Percentiles rank a stretch among this genome's conserved stretches.
Conservation (phyloP, 2,113 vertebrate species). For the Spea bombifrons region DNA sequence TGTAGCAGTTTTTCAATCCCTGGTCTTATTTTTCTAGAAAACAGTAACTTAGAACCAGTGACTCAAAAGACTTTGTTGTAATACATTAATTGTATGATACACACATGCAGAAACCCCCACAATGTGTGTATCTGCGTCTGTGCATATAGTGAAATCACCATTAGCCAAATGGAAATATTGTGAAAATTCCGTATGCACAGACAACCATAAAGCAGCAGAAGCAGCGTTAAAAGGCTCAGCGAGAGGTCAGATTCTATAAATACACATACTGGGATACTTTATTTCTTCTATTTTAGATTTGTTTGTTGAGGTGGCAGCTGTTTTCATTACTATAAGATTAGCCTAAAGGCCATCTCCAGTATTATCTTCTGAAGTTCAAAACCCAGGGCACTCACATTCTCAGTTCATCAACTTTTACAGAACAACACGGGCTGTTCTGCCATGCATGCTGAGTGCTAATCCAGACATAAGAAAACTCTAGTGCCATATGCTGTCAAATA, state of each 20-base stretch:
- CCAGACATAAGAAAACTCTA: conserved; percentile 25
- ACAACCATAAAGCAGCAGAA: neutral
- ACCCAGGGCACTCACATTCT: conserved; percentile 40
- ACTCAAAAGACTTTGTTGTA: too few relatives aligned
- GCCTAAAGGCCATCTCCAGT: conserved; percentile 47
- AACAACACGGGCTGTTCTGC: conserved; percentile 42
- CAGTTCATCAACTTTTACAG: conserved; percentile 42
- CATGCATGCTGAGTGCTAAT: conserved; percentile 41
- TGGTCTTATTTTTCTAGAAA: too few relatives aligned
- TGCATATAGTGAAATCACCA: neutral
- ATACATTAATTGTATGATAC: too few relatives aligned
- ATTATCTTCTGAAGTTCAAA: conserved; percentile 46
- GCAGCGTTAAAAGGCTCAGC: conserved; percentile 26
- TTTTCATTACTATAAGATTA: conserved; percentile 48
- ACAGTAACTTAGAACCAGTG: too few relatives aligned
- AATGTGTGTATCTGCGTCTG: too few relatives aligned
- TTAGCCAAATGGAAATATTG: neutral
- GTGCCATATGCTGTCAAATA: conserved; percentile 35
- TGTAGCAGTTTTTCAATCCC: too few relatives aligned
- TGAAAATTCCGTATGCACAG: neutral
- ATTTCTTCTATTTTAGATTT: conserved; percentile 36
- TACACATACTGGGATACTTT: conserved; percentile 17
- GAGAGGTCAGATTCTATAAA: conserved; percentile 18
- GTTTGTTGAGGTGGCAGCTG: conserved; percentile 46
- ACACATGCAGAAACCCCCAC: too few relatives aligned